Evolutionary conservation across 2,113 vertebrate genomes (phyloP).

Genomic region (Natator depressus): DNA sequence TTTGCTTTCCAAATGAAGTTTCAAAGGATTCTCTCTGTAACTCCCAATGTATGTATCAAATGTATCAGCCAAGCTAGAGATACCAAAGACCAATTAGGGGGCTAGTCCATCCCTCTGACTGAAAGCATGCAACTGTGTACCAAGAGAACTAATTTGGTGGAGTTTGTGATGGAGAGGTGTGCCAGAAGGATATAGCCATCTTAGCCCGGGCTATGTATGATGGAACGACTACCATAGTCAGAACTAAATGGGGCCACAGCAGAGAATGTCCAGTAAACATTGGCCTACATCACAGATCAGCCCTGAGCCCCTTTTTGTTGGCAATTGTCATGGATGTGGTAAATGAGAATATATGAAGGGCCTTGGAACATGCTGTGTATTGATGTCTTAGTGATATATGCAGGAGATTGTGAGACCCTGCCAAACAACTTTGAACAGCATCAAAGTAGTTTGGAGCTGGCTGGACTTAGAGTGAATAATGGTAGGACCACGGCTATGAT

Average conservation of each 20-base stretch:
- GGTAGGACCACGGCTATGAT: not conserved
- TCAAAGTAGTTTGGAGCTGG: not conserved
- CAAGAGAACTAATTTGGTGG: not conserved
- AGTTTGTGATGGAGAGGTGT: not conserved
- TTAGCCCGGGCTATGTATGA: not conserved
- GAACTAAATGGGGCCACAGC: not conserved
- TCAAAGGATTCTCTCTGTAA: not conserved
- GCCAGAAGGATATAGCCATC: not conserved
- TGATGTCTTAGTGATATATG: not conserved
- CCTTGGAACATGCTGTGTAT: not conserved
- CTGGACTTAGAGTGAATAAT: not conserved
- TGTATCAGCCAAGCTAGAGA: not conserved
- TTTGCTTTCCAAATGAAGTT: not conserved
- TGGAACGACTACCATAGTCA: not conserved
- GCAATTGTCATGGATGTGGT: not conserved
- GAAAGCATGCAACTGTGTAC: not conserved
- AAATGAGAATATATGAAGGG: not conserved
- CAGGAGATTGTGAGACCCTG: not conserved
- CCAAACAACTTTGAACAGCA: not conserved
- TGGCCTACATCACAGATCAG: not conserved
- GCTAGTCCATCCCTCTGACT: not conserved
- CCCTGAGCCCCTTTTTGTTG: not conserved
- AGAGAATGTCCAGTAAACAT: not conserved
- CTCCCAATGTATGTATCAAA: not conserved
- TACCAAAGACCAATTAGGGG: not conserved